Base-by-base conservation (phyloP, 1,140 invertebrate genomes). In the Bathynomus jamesi region DNA sequence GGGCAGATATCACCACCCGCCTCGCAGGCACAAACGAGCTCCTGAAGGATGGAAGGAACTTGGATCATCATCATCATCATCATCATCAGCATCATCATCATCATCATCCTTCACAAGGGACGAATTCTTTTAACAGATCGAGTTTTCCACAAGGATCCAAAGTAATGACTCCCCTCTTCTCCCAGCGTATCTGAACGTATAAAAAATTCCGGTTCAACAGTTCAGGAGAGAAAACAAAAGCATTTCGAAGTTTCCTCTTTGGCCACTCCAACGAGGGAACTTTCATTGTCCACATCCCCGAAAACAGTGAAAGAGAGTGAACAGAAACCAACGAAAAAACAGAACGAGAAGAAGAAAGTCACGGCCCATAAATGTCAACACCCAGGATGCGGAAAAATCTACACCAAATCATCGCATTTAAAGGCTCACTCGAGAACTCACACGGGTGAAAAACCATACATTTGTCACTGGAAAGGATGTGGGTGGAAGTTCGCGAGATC, bases 341-440 rank as follows among this genome's bases (percentile, higher is more conserved):
- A 71, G 0, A 71, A 64, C 17, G 70, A 68, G 0, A 68, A 71
- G n/a, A 73, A 74, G 66, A 76, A 76, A 25, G 69, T 71, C 66
- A 86, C 86, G 5, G 83, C 83, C 21, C 87, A 89, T 81, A 86
- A 85, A 1, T 90, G 89, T 77, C 83, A 85, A 3, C 32, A 89
- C 79, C 83, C 84, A 0, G 87, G 87, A 13, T 91, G 89, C 79
- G 82, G 80, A n/a, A 90, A 90, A 80, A 87, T 85, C 1, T 90
- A 89, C 80, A 87, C 85, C 4, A 90, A 90, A 79, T 88, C 86
- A 70, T 90, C 89, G 3, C 89, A 90, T 81, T 81, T 90, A 65
- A 87, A 89, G 78, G 86, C 87, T 4, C 89, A 90, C 79, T 79
- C 86, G 31, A 76, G 86, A 63, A 86, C 87, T 60, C 87, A 89